Evolutionary conservation across 2,797 vertebrate genomes (phyloP), one percentile per base, ranked within the genome.

Genomic region (Dendrocincla tyrannina): DNA sequence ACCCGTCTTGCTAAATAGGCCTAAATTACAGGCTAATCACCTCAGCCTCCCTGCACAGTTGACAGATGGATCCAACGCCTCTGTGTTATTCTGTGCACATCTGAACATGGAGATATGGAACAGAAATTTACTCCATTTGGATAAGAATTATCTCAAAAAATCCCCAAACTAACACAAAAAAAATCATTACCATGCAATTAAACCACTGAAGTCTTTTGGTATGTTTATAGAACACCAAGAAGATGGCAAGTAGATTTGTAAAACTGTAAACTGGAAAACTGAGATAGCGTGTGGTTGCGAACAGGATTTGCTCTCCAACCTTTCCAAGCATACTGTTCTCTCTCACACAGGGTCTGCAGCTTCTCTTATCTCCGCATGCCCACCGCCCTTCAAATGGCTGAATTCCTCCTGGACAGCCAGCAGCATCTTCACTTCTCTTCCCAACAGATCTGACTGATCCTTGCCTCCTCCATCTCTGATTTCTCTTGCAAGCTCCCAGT

Each of bases 191-290:
- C 5, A 28, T 5, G 13, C 4, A 42, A 73, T 49, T 76, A 87
- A 90, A 88, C 4, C 3, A 14, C 18, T 23, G 28, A 5, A 28
- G 53, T 72, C 22, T 72, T 78, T 42, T 17, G 9, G 3, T 27
- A 32, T n/a, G 32, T 62, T 44, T 5, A 1, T 3, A 78, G 32
- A 83, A 84, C 0, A 2, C n/a, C 33, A 92, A 30, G 78, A 91
- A 78, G 50, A 68, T 0, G 0, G 23, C 0, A 0, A 68, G 5
- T 9, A 20, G 9, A 72, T 35, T 67, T 80, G 53, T 39, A 5
- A 27, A 89, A 79, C 8, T 3, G 1, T 27, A 27, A 30, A 30
- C 12, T 37, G 90, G 50, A 84, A 62, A 92, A 73, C 37, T 33
- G 14, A 68, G 69, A 59, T 7, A 68, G 20, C 0, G 0, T 5